Base-by-base conservation (phyloP, 2,797 vertebrate species). In the Sternarchorhynchus goeldii region DNA sequence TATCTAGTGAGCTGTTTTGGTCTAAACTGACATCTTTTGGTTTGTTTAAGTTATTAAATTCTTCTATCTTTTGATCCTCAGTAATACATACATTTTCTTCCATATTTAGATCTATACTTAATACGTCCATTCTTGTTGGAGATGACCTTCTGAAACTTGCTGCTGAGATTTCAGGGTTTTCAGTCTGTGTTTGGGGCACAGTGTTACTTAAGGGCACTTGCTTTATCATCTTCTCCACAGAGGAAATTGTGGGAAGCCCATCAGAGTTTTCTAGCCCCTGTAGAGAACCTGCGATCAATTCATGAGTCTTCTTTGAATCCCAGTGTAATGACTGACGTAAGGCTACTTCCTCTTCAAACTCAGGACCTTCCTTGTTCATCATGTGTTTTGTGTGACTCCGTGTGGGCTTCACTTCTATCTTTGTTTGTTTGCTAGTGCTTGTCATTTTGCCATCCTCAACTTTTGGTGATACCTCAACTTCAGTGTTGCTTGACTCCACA, bases 331-430 rank as follows among this genome's bases (percentile, higher is more conserved):
- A 50, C 36, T 25, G 39, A 53, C 56, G 69, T 58, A 57, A n/a
- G 31, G 60, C n/a, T 6, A 58, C 60, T 60, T 58, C 21, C 29
- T 78, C 63, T 58, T 32, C 25, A 4, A 7, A 53, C 12, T 17
- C 76, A 75, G 17, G 39, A n/a, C 69, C 59, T 63, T 75, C 18
- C 65, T 60, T 80, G 56, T 32, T 80, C 17, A 29, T 39, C 56
- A 16, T 25, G 4, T 56, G 0, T 4, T 29, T 76, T 1, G 4
- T 31, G 31, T 57, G 10, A 36, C 36, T 31, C 32, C 39, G 41
- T 16, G 36, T 18, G 14, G 34, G 32, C n/a, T 53, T 32, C 2
- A 36, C 34, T 64, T 68, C 57, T 2, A 17, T 29, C 56, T 76
- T n/a, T 5, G 64, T 41, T 39, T 7, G n/a, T 8, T 39, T 71